Evolutionary conservation across 2,113 vertebrate species (phyloP), one percentile per base, ranked within the genome.

Genomic region (Microcebus griseorufus): DNA sequence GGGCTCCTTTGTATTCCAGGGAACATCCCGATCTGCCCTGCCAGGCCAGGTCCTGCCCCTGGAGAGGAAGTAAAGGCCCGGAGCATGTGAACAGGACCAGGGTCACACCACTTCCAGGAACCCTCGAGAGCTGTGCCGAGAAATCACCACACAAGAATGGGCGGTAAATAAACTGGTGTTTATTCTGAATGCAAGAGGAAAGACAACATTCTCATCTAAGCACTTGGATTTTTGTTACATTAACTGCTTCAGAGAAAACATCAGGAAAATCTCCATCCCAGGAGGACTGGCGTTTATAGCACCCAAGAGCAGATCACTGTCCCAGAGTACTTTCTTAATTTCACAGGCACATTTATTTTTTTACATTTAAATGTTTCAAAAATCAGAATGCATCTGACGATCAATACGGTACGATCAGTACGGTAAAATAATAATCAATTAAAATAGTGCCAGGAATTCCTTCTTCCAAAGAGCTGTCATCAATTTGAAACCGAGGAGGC

Each of bases 101-200:
- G 93, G 97, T 94, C 93, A 97, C 64, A 95, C 78, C 81, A 92
- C 93, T 97, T 97, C 97, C 97, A 97, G 97, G 97, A 98, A 98
- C 75, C 96, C 78, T 96, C 27, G 88, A 92, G 95, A 87, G n/a
- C 94, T 96, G 93, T 95, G 94, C 91, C 95, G 91, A 96, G 89
- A 86, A 79, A 79, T 81, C 84, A 58, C 76, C 95, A 88, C 88
- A 96, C 96, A 96, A 94, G 84, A 96, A 88, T 97, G 96, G 93
- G 65, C 58, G 94, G 96, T 96, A 98, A 98, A 97, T 97, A 98
- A 97, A 97, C 88, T 76, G 34, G 80, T 97, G 96, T 98, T 98
- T 97, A 97, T 87, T 88, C 94, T 96, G 94, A 96, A 88, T 90
- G 76, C 23, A 95, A 96, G 94, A 98, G 96, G 73, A 93, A 94